Evolutionary conservation across 2,113 vertebrate genomes (phyloP).

Genomic region (Neofelis nebulosa): DNA sequence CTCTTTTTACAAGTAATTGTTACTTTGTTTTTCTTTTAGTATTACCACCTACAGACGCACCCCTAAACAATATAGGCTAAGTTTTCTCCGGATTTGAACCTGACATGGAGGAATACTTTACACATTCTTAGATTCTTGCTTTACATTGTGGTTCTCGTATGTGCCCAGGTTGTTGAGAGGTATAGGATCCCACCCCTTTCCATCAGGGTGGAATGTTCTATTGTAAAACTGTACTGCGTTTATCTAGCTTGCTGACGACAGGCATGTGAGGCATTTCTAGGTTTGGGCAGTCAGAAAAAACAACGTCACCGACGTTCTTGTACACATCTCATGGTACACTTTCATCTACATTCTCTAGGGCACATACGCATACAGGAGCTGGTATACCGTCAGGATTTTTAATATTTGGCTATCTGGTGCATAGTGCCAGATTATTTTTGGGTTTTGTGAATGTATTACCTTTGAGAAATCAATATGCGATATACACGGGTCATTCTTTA

Average conservation of each 20-base stretch:
- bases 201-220: fast-evolving
- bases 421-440: background rate
- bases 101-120: background rate
- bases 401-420: background rate
- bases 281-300: background rate
- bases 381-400: background rate
- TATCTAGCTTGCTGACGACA: background rate
- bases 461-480: background rate
- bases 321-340: background rate
- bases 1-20: background rate
- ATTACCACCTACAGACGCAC: background rate
- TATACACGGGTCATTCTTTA: background rate
- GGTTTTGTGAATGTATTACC: background rate
- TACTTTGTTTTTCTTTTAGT: background rate
- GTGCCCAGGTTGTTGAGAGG: fast-evolving
- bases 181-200: fast-evolving
- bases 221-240: fast-evolving
- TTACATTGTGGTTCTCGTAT: background rate
- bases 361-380: background rate
- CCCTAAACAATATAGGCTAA: fast-evolving
- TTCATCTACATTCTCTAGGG: background rate
- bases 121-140: background rate
- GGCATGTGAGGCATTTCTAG: background rate
- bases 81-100: background rate
- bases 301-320: background rate